Base-by-base conservation (phyloP, 2,113 vertebrate genomes). In the Menidia beryllina region DNA sequence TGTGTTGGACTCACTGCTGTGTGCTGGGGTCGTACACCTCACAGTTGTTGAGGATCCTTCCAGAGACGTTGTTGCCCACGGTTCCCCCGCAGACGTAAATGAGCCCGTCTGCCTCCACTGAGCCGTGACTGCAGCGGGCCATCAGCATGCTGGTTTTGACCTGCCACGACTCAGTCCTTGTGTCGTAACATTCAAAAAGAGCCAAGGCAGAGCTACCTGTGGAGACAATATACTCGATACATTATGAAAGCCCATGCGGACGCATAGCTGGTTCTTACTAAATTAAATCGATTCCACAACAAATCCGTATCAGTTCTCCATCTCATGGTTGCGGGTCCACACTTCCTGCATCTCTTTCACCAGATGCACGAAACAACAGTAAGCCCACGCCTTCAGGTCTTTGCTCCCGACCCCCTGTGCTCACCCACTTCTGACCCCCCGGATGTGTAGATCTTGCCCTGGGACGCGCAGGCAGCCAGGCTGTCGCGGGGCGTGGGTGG, bases 351-450 rank as follows among this genome's bases (percentile, higher is more conserved):
- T 14, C 27, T 6, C 20, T 65, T n/a, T 48, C 8, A 56, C 2
- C 10, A 39, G 49, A 41, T 50, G 11, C 49, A 55, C 27, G 38
- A 53, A 17, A 5, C 5, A 30, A 19, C 20, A n/a, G n/a, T n/a
- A 24, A 45, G 13, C 30, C 38, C 11, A 57, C 13, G 14, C 14
- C 11, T 13, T 15, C 38, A 2, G 14, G 21, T 0, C 53, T 38
- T 7, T 30, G 38, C 7, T n/a, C 49, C 23, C 7, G 19, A 14
- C 21, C 21, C 50, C 60, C 21, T 2, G 11, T 51, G 7, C 97
- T 95, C 91, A 98, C 97, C 97, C 67, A 98, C 97, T 98, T 98
- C 97, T 2, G 97, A 98, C 59, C 97, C 97, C 76, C 97, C 97
- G 7, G 97, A 98, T 48, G 97, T 98, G 81, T 99, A 99, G 91